Percentiles rank a stretch among this genome's conserved stretches.
Evolutionary conservation across 2,113 vertebrate species (phyloP).

Genomic region (Cranoglanis bouderius): DNA sequence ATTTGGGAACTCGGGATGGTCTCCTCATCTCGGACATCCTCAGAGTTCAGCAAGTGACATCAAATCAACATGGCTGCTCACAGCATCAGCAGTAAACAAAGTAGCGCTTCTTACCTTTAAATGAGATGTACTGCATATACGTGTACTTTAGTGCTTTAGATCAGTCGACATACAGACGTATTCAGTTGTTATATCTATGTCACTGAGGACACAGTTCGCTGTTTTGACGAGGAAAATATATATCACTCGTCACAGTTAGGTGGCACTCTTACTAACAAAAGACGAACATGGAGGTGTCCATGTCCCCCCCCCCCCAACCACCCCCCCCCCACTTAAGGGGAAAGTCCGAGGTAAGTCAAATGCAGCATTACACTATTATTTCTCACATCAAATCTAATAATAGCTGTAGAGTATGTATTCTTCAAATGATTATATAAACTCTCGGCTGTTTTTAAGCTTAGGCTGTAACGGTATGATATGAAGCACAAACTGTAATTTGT

Average conservation of each 20-base stretch:
- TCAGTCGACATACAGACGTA: background rate
- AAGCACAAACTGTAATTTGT: conserved; percentile 29
- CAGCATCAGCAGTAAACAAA: background rate
- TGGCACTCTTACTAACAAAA: background rate
- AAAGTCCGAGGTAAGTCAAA: background rate
- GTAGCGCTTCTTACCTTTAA: background rate
- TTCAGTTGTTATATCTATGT: background rate
- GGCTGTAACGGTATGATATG: background rate
- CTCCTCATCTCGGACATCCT: background rate
- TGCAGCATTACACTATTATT: background rate
- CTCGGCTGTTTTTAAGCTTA: background rate
- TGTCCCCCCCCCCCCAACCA: too few species aligned
- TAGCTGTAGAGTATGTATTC: background rate
- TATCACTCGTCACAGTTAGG: background rate
- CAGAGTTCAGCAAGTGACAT: background rate
- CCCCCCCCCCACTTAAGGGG: too few species aligned
- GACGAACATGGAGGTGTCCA: background rate
- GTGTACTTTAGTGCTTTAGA: background rate
- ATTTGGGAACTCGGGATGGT: background rate
- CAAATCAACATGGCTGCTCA: background rate
- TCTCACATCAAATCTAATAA: background rate
- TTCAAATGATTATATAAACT: background rate
- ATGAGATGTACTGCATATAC: background rate
- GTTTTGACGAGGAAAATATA: background rate
- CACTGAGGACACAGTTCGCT: background rate